phyloP scores from a whole-genome alignment of 2,797 vertebrate species.

The Lateolabrax maculatus region DNA sequence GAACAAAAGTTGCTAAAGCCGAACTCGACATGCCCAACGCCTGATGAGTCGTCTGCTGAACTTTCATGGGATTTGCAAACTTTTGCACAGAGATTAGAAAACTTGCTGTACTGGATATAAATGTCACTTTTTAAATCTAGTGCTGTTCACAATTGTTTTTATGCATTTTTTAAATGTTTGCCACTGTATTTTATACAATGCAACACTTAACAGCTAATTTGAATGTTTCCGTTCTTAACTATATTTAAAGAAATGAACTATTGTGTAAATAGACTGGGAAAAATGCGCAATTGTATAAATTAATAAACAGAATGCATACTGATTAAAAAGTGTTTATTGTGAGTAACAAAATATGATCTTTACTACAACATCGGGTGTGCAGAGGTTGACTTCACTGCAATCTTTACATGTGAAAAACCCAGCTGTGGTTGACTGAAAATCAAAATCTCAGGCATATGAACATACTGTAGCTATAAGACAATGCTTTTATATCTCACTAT shows the following conservation, averaged over 20 bases:
- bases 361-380: conserved; percentile 5
- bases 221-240: conserved; percentile 89
- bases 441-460: not conserved
- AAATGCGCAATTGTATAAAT: conserved; percentile 76
- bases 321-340: conserved; percentile 65
- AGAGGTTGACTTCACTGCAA: not conserved
- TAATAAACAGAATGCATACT: conserved; percentile 79
- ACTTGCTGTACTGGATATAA: conserved; percentile 81
- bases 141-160: conserved; percentile 89
- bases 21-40: conserved; percentile 46
- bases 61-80: conserved; percentile 82
- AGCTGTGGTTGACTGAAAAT: conserved; percentile 23
- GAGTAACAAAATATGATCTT: conserved; percentile 63
- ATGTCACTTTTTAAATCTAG: conserved; percentile 88
- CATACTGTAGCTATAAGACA: not conserved
- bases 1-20: conserved; percentile 68
- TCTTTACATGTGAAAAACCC: not conserved
- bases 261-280: conserved; percentile 78
- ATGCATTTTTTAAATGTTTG: conserved; percentile 88
- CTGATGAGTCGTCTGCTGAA: conserved; percentile 66
- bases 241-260: conserved; percentile 81
- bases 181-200: conserved; percentile 93
- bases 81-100: conserved; percentile 88
- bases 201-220: conserved; percentile 90
- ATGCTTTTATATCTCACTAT: not conserved